These are phyloP conservation scores for Mycogona germanica DNA, from an alignment of 2,888 invertebrate species.

Conservation along the genomic window DNA sequence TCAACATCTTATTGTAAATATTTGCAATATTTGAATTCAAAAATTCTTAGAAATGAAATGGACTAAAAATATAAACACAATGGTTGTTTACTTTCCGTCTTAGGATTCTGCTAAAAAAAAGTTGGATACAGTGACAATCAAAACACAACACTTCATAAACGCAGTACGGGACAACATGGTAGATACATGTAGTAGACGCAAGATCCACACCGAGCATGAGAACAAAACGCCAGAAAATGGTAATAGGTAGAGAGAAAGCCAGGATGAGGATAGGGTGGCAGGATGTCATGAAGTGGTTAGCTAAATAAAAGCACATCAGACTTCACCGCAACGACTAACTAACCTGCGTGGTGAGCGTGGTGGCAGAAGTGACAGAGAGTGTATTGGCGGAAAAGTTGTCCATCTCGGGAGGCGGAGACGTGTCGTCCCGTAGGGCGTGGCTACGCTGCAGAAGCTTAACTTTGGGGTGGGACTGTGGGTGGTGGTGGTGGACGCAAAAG, in stretches of 20 bases:
- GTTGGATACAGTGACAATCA: no score
- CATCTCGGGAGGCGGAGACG: constrained; percentile 40
- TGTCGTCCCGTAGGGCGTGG: constrained; percentile 78
- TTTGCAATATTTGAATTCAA: no score
- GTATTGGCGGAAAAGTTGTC: constrained; percentile 24
- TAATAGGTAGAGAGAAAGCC: constrained; percentile 8
- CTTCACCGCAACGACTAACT: constrained; percentile 7
- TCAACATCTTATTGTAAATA: no score
- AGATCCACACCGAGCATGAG: neutral
- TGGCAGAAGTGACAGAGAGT: constrained; percentile 19
- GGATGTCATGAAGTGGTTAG: no score
- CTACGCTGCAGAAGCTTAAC: constrained; percentile 55
- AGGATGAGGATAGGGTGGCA: no score
- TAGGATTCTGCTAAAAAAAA: no score
- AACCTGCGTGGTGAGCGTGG: constrained; percentile 20
- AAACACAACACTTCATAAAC: neutral
- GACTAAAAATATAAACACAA: no score
- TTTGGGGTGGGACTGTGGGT: constrained; percentile 22
- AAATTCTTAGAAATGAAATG: no score
- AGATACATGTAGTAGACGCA: no score
- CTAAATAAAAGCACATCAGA: no score
- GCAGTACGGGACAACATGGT: neutral
- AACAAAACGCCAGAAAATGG: neutral
- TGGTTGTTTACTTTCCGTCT: no score
- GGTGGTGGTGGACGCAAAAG: no score